These are phyloP conservation scores for Drosophila truncata DNA, from an alignment of 1,140 invertebrate genomes.

Conservation along the genomic window DNA sequence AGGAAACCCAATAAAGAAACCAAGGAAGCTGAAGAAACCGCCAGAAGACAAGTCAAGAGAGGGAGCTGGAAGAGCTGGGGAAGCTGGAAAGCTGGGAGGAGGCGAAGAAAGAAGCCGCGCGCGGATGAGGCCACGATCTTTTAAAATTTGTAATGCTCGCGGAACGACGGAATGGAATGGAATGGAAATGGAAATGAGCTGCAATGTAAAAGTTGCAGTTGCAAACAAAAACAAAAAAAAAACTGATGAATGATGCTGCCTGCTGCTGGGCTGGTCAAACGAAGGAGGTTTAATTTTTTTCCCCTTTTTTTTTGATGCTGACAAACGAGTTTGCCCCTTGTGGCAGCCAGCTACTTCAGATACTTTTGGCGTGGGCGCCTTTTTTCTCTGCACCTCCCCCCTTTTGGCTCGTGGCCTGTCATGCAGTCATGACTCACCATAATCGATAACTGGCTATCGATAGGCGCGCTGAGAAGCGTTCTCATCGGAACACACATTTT, in stretches of 20 bases:
- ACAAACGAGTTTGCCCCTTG: constrained; percentile 56
- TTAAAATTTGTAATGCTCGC: constrained; percentile 41
- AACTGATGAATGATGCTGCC: constrained; percentile 56
- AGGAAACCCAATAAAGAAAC: constrained; percentile 19
- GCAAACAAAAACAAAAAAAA: constrained; percentile 7
- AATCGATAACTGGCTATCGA: constrained; percentile 53
- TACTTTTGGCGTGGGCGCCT: constrained; percentile 47
- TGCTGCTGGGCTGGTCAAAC: constrained; percentile 40
- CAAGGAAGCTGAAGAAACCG: constrained; percentile 18
- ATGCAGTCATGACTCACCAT: constrained; percentile 47
- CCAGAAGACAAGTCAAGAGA: constrained; percentile 24
- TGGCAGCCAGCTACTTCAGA: constrained; percentile 47
- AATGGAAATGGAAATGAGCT: constrained; percentile 27
- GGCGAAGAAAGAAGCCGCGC: constrained; percentile 32
- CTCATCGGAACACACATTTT: constrained; percentile 37
- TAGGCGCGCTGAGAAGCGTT: constrained; percentile 32
- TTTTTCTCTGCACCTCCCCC: not conserved
- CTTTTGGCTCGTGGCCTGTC: constrained; percentile 59
- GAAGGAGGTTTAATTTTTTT: constrained; percentile 8
- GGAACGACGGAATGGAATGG: constrained; percentile 39
- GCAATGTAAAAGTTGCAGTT: constrained; percentile 50
- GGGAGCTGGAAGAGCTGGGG: constrained; percentile 4
- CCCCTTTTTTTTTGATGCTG: constrained; percentile 7
- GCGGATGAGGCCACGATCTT: constrained; percentile 44
- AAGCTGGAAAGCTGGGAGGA: constrained; percentile 9